Percentiles rank a stretch among this genome's conserved stretches.
Conservation (phyloP, 2,113 vertebrate genomes). For the Rallus limicola region DNA sequence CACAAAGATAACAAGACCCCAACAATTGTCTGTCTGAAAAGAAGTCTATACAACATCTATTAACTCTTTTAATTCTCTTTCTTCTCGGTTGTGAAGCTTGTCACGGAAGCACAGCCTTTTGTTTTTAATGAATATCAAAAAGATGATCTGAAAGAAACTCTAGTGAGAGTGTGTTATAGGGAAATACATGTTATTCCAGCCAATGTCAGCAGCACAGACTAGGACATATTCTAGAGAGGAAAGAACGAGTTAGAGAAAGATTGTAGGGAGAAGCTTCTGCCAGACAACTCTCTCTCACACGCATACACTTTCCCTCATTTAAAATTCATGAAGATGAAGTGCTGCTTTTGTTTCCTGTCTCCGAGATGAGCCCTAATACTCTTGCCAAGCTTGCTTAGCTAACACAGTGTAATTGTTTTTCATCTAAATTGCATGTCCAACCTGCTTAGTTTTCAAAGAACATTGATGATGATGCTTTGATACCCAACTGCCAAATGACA, state of each 20-base stretch:
- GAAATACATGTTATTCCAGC: background rate
- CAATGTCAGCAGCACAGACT: background rate
- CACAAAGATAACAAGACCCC: background rate
- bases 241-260: conserved; percentile 38
- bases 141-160: background rate
- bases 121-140: background rate
- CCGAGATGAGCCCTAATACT: conserved; percentile 67
- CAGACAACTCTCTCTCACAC: conserved; percentile 27
- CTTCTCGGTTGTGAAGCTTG: background rate
- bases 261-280: conserved; percentile 40
- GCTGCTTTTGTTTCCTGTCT: conserved; percentile 74
- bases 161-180: background rate
- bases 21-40: background rate
- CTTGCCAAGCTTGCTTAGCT: conserved; percentile 61
- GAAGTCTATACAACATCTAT: background rate
- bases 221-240: conserved; percentile 5
- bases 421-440: conserved; percentile 73
- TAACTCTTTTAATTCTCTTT: background rate
- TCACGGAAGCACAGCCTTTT: background rate
- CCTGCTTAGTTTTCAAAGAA: conserved; percentile 76
- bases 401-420: conserved; percentile 78
- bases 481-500: conserved; percentile 62
- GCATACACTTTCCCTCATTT: conserved; percentile 50
- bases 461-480: conserved; percentile 68
- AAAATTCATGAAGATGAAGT: conserved; percentile 79